These are phyloP conservation scores for Meriones psammophilus DNA, from an alignment of 2,797 vertebrate genomes.

Conservation along the genomic window DNA sequence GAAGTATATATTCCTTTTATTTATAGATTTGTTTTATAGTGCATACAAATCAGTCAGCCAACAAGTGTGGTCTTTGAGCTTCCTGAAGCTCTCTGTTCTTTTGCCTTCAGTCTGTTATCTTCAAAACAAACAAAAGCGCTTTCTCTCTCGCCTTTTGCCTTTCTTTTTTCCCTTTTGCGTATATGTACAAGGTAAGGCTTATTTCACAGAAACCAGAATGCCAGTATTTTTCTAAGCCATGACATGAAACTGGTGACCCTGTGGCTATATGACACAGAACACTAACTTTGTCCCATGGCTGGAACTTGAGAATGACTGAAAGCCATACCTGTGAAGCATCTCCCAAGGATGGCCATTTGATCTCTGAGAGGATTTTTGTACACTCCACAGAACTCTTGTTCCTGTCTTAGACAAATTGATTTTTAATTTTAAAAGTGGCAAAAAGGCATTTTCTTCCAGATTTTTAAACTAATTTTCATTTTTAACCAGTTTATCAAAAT, in stretches of 20 bases:
- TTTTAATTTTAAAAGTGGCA: slow-evolving; percentile 87
- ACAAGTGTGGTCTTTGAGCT: slow-evolving; percentile 84
- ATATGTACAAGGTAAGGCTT: slow-evolving; percentile 85
- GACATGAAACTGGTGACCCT: slow-evolving; percentile 64
- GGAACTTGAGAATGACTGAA: slow-evolving; percentile 78
- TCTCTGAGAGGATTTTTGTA: slow-evolving; percentile 88
- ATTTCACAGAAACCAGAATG: slow-evolving; percentile 78
- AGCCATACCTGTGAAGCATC: slow-evolving; percentile 83
- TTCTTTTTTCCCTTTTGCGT: slow-evolving; percentile 55
- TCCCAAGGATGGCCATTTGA: slow-evolving; percentile 84
- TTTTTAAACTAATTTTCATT: slow-evolving; percentile 89
- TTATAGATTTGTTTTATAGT: slow-evolving; percentile 89
- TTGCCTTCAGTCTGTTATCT: slow-evolving; percentile 84
- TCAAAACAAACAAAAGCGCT: slow-evolving; percentile 73
- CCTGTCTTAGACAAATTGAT: slow-evolving; percentile 80
- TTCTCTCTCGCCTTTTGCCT: too few species aligned
- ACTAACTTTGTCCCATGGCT: slow-evolving; percentile 80
- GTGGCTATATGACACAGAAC: slow-evolving; percentile 82
- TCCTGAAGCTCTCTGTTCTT: slow-evolving; percentile 82
- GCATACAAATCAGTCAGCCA: slow-evolving; percentile 88
- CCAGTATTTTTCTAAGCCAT: slow-evolving; percentile 81
- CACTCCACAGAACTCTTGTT: slow-evolving; percentile 86
- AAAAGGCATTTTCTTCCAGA: slow-evolving; percentile 86
- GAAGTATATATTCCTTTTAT: slow-evolving; percentile 87
- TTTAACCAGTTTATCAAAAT: slow-evolving; percentile 88